A percentile compares a stretch with the other conserved stretches of the same genome.
phyloP scores from a whole-genome alignment of 2,113 vertebrate genomes.

The Dermatemys mawii region DNA sequence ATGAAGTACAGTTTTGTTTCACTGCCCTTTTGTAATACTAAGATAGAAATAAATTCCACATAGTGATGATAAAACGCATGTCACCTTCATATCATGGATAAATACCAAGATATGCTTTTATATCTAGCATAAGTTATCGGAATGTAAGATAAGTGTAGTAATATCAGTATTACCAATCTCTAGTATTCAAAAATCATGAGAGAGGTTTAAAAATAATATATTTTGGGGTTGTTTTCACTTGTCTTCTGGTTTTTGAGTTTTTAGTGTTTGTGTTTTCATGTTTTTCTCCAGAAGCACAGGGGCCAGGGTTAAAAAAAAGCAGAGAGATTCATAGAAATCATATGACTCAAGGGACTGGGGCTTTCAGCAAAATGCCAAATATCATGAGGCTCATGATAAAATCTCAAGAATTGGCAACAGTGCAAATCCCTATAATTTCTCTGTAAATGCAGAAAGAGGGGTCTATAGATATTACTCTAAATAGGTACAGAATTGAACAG shows the following conservation, averaged over 20 bases:
- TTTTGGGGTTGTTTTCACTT: background rate
- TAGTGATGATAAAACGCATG: accelerated
- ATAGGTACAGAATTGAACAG: background rate
- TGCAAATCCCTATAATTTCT: background rate
- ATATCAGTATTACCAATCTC: background rate
- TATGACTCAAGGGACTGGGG: background rate
- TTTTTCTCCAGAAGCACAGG: background rate
- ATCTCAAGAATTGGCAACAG: background rate
- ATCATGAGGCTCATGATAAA: accelerated
- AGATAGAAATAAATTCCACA: background rate
- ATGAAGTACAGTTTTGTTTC: background rate
- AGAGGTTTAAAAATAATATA: background rate
- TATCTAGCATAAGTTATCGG: background rate
- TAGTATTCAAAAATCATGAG: background rate
- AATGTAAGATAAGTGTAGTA: background rate
- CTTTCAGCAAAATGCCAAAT: background rate
- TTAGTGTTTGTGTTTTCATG: background rate
- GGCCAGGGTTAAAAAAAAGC: background rate
- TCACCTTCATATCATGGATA: background rate
- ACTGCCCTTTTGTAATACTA: background rate
- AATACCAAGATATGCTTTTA: background rate
- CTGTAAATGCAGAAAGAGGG: background rate
- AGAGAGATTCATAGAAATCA: background rate
- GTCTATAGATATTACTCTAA: background rate
- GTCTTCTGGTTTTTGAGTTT: background rate